Evolutionary conservation across 2,797 vertebrate species (phyloP), one percentile per base, ranked within the genome.

Genomic region (Bryconaethiops microstoma): DNA sequence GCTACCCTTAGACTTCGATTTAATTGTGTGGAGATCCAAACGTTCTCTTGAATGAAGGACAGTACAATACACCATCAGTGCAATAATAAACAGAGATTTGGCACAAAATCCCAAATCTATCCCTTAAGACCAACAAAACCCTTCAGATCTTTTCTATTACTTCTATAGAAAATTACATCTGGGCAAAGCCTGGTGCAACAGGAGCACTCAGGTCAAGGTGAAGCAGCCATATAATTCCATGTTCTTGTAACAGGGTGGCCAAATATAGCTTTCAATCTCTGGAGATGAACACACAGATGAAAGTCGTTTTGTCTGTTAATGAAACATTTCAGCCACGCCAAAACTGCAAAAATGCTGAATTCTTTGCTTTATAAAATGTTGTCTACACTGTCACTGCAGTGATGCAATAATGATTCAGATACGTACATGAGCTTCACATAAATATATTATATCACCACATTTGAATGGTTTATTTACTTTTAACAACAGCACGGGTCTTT

Each of bases 131-230:
- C 54, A 50, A n/a, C 23, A 17, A 14, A 64, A 19, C 13, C 45
- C 80, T 64, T 64, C 23, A 57, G 80, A 74, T 62, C n/a, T 23
- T 82, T 67, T 67, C 21, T 50, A 68, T 67, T 77, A 59, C 75
- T 52, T 57, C 39, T 25, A 59, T 39, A 65, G 74, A 73, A 63
- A 74, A 75, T 68, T 35, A 39, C 25, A 39, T 60, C n/a, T 29
- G 25, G 12, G 80, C 48, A 64, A 82, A 73, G 59, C 29, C 42
- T 77, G 40, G 70, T 60, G 54, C 52, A 68, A 40, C 25, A 42
- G 81, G 17, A 71, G 35, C 63, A 75, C 19, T 52, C 23, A 3
- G 68, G 81, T 74, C 81, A 67, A 74, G 70, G 70, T 78, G 62
- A 67, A 39, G 19, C 10, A 1, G 60, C 17, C 14, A 21, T 12